Percentiles rank a stretch among this genome's conserved stretches.
These are phyloP conservation scores for Panorpa germanica DNA, from an alignment of 2,888 invertebrate genomes.

Conservation along the genomic window DNA sequence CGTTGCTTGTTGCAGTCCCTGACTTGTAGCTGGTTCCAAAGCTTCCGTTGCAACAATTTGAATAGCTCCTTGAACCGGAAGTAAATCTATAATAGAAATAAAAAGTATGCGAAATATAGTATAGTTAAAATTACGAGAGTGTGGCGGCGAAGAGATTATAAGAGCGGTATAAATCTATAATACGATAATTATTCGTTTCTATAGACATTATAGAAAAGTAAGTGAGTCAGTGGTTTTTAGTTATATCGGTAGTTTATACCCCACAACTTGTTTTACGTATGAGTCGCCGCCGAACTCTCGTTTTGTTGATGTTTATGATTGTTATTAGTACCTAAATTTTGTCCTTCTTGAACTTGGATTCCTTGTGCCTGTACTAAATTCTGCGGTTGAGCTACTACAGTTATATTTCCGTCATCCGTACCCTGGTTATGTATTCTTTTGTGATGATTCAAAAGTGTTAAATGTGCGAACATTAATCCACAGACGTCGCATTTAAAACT, in stretches of 20 bases:
- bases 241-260: too few relatives aligned
- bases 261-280: too few relatives aligned
- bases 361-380: conserved; percentile 23
- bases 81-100: too few relatives aligned
- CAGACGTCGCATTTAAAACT: conserved; percentile 81
- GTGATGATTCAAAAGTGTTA: conserved; percentile 67
- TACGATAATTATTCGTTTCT: too few relatives aligned
- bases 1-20: conserved; percentile 10
- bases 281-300: too few relatives aligned
- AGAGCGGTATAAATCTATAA: too few relatives aligned
- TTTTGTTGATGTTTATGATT: conserved; percentile 18
- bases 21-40: conserved; percentile 17
- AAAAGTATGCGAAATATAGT: too few relatives aligned
- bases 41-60: conserved; percentile 37
- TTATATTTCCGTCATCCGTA: conserved; percentile 33
- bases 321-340: conserved; percentile 18
- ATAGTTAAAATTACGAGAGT: too few relatives aligned
- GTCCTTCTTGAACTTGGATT: conserved; percentile 23
- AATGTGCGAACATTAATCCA: conserved; percentile 68
- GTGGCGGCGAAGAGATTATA: too few relatives aligned
- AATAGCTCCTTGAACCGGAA: conserved; percentile 30
- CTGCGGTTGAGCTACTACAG: conserved; percentile 30
- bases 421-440: conserved; percentile 60
- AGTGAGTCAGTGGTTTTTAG: too few relatives aligned
- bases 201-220: too few relatives aligned